These are phyloP conservation scores for Exocentrus adspersus DNA, from an alignment of 2,888 invertebrate species.

Conservation along the genomic window DNA sequence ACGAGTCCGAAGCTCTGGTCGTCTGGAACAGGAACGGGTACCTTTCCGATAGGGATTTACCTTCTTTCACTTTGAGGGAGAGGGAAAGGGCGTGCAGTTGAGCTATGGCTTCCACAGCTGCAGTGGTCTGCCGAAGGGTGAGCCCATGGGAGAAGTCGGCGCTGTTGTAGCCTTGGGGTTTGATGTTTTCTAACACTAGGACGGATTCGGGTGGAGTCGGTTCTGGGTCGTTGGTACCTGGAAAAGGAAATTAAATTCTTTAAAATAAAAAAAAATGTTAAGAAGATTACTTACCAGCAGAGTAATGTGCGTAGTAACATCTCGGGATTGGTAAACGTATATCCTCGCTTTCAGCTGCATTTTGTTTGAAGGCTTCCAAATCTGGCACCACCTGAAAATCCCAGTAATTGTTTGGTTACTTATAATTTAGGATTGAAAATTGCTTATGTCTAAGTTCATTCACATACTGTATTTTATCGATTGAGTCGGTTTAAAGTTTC, in stretches of 20 bases:
- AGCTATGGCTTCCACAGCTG: slow-evolving; percentile 78
- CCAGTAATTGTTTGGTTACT: background rate
- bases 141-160: slow-evolving; percentile 77
- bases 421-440: too few species aligned
- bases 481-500: too few species aligned
- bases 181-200: slow-evolving; percentile 80
- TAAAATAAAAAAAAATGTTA: too few species aligned
- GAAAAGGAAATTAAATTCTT: background rate
- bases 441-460: too few species aligned
- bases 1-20: slow-evolving; percentile 81
- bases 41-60: slow-evolving; percentile 65
- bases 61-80: slow-evolving; percentile 69
- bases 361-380: slow-evolving; percentile 70
- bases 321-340: slow-evolving; percentile 74
- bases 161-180: slow-evolving; percentile 71
- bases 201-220: slow-evolving; percentile 71
- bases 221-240: slow-evolving; percentile 59
- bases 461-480: too few species aligned
- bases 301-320: slow-evolving; percentile 75
- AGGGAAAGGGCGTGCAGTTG: slow-evolving; percentile 79
- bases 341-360: slow-evolving; percentile 58
- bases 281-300: slow-evolving; percentile 59
- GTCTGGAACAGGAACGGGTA: slow-evolving; percentile 81
- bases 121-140: slow-evolving; percentile 71
- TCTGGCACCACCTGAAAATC: slow-evolving; percentile 75